These are phyloP conservation scores for Patella depressa DNA, from an alignment of 2,888 invertebrate genomes.

Conservation along the genomic window DNA sequence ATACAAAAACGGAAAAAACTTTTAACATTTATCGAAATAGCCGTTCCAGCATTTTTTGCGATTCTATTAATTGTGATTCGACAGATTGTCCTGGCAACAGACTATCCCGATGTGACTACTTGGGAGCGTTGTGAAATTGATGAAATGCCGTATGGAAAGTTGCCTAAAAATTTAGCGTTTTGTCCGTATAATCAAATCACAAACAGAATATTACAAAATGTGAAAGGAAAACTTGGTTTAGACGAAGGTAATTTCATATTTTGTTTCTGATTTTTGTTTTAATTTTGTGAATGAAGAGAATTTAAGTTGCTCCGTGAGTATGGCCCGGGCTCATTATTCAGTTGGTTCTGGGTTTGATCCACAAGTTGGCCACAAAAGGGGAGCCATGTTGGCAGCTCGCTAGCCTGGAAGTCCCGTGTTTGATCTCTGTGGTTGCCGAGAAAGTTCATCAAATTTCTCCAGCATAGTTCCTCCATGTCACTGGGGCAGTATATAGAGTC, in stretches of 20 bases:
- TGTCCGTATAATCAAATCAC: constrained; percentile 45
- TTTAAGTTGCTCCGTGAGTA: no score
- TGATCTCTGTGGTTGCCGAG: no score
- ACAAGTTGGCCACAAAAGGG: no score
- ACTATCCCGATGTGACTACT: constrained; percentile 54
- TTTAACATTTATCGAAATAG: constrained; percentile 80
- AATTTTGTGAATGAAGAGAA: no score
- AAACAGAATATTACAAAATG: constrained; percentile 44
- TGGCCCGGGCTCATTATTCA: no score
- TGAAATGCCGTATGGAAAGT: constrained; percentile 21
- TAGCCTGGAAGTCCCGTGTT: no score
- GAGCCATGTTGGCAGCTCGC: no score
- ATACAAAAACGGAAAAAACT: constrained; percentile 80
- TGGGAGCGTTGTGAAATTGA: constrained; percentile 56
- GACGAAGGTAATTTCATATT: constrained; percentile 22
- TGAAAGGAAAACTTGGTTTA: constrained; percentile 20
- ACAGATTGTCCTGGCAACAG: constrained; percentile 77
- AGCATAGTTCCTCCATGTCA: no score
- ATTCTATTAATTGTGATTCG: constrained; percentile 81
- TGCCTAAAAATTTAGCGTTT: constrained; percentile 46
- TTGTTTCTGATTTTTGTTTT: constrained; percentile 5
- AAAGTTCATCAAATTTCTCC: no score
- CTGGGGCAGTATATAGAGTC: no score
- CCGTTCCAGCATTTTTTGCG: constrained; percentile 64
- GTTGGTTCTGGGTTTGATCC: no score